A percentile compares a stretch with the other conserved stretches of the same genome.
Conservation (phyloP, 2,113 vertebrate genomes). For the Bambusicola thoracicus region DNA sequence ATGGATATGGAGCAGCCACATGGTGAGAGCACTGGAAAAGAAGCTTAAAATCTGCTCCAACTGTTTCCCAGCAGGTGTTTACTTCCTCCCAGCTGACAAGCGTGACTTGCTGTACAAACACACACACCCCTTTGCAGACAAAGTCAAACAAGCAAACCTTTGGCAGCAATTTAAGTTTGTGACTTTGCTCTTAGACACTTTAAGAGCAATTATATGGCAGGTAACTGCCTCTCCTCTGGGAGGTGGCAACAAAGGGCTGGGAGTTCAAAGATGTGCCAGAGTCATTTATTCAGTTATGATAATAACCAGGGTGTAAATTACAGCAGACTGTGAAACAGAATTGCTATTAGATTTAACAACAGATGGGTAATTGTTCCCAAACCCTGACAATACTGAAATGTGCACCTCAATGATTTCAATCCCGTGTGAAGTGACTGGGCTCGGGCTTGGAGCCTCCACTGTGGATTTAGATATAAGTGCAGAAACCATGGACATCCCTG, state of each 20-base stretch:
- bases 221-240: background rate
- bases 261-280: background rate
- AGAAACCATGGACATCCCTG: background rate
- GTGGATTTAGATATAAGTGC: background rate
- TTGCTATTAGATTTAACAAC: background rate
- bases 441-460: background rate
- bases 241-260: background rate
- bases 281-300: background rate
- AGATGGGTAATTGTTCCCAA: background rate
- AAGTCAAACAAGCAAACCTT: background rate
- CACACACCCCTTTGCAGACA: background rate
- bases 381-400: background rate
- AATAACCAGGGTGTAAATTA: background rate
- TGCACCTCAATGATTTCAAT: background rate
- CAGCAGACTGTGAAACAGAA: background rate
- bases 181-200: background rate
- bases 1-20: background rate
- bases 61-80: conserved; percentile 22
- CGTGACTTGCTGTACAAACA: background rate
- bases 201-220: background rate
- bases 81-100: conserved; percentile 21
- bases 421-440: background rate
- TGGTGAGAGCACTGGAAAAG: background rate
- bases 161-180: background rate
- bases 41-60: background rate